phyloP scores from a whole-genome alignment of 30 jellyfish, hydroid and myxozoan genomes.

The Nemopilema nomurai region DNA sequence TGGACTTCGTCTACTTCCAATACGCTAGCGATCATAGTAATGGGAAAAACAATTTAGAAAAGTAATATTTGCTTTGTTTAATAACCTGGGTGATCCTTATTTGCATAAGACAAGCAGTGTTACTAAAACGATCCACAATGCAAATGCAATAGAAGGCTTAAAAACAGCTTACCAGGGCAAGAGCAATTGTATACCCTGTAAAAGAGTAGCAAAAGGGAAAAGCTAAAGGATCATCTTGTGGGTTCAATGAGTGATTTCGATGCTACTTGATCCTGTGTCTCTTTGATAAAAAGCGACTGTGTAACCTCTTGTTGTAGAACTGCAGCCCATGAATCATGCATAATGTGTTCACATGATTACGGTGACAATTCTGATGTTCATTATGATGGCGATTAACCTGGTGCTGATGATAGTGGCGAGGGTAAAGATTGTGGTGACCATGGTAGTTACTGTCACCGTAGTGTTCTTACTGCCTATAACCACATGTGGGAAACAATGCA shows the following conservation, averaged over 20 bases:
- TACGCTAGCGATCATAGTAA: not conserved
- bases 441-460: too few species aligned
- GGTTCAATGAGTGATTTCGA: not conserved
- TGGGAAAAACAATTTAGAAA: not conserved
- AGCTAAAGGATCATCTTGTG: not conserved
- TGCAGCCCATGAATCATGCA: too few species aligned
- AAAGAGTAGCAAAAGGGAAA: not conserved
- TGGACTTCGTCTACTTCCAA: not conserved
- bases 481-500: too few species aligned
- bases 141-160: not conserved
- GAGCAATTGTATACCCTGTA: not conserved
- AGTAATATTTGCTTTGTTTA: not conserved
- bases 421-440: too few species aligned
- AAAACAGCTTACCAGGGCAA: not conserved
- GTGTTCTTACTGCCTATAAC: too few species aligned
- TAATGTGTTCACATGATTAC: too few species aligned
- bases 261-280: not conserved
- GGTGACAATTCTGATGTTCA: too few species aligned
- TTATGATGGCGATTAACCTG: too few species aligned
- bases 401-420: too few species aligned
- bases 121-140: not conserved
- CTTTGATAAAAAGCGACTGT: not conserved
- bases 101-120: not conserved
- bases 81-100: not conserved
- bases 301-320: too few species aligned